phyloP scores from a whole-genome alignment of 2,888 invertebrate genomes.

The Netelia virgata region DNA sequence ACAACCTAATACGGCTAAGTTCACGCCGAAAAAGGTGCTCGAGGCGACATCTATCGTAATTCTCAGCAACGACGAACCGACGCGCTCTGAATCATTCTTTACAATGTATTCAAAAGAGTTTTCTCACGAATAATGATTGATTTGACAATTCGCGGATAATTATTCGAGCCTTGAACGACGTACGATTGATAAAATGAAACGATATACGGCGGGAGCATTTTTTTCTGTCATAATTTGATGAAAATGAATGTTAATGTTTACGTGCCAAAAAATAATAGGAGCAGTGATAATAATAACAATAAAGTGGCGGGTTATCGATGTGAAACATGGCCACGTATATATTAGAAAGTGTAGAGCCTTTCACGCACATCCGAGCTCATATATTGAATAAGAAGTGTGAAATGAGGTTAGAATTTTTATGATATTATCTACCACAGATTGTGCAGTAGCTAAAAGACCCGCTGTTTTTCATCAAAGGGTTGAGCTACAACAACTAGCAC shows the following conservation, averaged over 20 bases:
- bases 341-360: conserved; percentile 17
- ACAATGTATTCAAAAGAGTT: not conserved
- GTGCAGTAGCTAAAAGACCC: not conserved
- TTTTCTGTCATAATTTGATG: not conserved
- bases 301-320: conserved; percentile 7
- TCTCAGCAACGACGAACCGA: not conserved
- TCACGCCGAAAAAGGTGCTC: not conserved
- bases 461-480: not conserved
- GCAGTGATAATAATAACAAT: not conserved
- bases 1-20: not conserved
- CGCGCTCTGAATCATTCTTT: not conserved
- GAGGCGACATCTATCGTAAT: not conserved
- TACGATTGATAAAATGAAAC: not conserved
- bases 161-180: not conserved
- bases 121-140: not conserved
- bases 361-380: conserved; percentile 13
- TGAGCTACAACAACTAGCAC: not conserved
- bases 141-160: not conserved
- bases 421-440: not conserved
- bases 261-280: not conserved
- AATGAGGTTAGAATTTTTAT: not conserved
- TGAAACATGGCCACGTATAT: conserved; percentile 27
- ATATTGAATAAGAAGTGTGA: not conserved
- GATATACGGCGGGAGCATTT: not conserved
- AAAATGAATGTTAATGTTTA: not conserved